These are phyloP conservation scores for Melanotaenia boesemani DNA, from an alignment of 2,797 vertebrate species.

Conservation along the genomic window DNA sequence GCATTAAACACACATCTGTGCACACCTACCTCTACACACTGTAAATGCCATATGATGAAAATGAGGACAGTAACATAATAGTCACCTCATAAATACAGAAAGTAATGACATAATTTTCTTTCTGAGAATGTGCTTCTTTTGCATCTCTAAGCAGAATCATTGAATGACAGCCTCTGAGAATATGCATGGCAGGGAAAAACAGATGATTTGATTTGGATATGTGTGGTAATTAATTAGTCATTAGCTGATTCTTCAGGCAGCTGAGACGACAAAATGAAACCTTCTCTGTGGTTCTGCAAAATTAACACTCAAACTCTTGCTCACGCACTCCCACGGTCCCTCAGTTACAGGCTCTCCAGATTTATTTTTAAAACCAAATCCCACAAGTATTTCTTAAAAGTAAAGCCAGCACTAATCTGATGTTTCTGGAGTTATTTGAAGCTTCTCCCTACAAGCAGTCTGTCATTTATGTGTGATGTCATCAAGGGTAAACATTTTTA, in stretches of 20 bases:
- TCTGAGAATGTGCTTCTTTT: constrained; percentile 26
- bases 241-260: constrained; percentile 73
- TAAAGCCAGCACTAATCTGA: constrained; percentile 45
- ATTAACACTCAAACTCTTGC: constrained; percentile 58
- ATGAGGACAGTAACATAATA: constrained; percentile 35
- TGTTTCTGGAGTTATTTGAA: constrained; percentile 53
- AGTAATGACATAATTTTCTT: constrained; percentile 44
- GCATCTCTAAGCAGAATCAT: constrained; percentile 20
- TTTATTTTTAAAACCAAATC: constrained; percentile 66
- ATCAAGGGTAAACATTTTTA: constrained; percentile 37
- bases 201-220: constrained; percentile 69
- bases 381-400: constrained; percentile 55
- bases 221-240: constrained; percentile 76
- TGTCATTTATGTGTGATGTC: constrained; percentile 30
- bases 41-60: constrained; percentile 50
- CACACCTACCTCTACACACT: constrained; percentile 10
- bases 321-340: constrained; percentile 22
- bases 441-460: constrained; percentile 16
- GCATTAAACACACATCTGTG: constrained; percentile 48
- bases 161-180: constrained; percentile 66
- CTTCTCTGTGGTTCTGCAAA: constrained; percentile 65
- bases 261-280: constrained; percentile 75
- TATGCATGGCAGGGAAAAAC: constrained; percentile 54
- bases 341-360: constrained; percentile 26
- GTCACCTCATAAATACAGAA: constrained; percentile 15